phyloP scores from a whole-genome alignment of 2,113 vertebrate genomes.

The Thomomys bottae region DNA sequence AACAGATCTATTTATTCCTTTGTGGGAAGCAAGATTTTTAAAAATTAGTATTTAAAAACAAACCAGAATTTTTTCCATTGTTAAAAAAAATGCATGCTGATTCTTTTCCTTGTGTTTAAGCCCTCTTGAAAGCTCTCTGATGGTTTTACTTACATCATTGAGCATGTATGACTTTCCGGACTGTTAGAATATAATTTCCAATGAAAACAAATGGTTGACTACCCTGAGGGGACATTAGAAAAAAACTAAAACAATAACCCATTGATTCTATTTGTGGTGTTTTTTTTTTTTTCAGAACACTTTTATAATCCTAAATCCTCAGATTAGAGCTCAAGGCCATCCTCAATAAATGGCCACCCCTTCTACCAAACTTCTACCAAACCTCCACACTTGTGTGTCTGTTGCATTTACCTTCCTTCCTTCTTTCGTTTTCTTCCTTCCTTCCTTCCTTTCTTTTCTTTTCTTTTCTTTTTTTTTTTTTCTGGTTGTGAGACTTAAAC shows the following conservation, averaged over 20 bases:
- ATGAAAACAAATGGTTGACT: conserved; percentile 43
- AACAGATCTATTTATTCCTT: conserved; percentile 15
- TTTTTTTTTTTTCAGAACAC: background rate
- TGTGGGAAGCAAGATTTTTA: conserved; percentile 15
- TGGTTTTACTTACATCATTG: conserved; percentile 36
- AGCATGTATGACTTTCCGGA: background rate
- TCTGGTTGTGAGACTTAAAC: too few species aligned
- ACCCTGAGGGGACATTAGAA: background rate
- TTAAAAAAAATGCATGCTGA: conserved; percentile 6
- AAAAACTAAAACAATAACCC: background rate
- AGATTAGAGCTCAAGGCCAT: background rate
- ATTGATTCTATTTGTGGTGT: background rate
- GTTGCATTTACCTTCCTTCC: too few species aligned
- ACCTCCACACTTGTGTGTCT: background rate
- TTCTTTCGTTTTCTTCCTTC: too few species aligned
- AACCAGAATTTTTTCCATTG: conserved; percentile 37
- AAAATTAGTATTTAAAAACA: conserved; percentile 51
- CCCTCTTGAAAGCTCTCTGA: conserved; percentile 42
- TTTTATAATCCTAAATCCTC: background rate
- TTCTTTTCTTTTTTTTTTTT: too few species aligned
- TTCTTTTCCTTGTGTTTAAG: conserved; percentile 28
- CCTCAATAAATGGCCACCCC: background rate
- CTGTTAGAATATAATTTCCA: conserved; percentile 42
- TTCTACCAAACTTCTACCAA: background rate
- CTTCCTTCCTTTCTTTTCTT: too few species aligned